Percentiles rank a stretch among this genome's conserved stretches.
Evolutionary conservation across 2,888 invertebrate species (phyloP).

Genomic region (Pristionchus exspectatus): DNA sequence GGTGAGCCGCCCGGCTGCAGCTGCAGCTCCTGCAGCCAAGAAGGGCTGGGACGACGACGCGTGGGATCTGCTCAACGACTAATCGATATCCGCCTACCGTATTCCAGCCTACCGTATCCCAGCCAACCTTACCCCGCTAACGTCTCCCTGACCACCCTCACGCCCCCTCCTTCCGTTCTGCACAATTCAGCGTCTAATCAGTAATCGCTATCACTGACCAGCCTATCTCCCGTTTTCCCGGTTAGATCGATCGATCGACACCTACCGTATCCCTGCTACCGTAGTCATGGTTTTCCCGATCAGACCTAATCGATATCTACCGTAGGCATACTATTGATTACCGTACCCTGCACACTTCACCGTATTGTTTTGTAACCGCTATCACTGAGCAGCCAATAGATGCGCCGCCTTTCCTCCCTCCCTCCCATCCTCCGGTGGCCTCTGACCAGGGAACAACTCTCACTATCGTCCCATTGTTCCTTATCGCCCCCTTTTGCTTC

Average conservation of each 20-base stretch:
- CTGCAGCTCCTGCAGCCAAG: not conserved
- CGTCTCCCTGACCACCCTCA: too few relatives aligned
- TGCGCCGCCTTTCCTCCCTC: not conserved
- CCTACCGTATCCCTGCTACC: too few relatives aligned
- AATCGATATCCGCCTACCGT: not conserved
- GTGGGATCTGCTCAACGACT: constrained; percentile 77
- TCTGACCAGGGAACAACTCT: not conserved
- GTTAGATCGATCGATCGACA: too few relatives aligned
- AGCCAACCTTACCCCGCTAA: not conserved
- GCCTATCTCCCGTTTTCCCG: not conserved
- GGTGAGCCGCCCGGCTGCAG: constrained; percentile 30
- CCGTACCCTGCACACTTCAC: too few relatives aligned
- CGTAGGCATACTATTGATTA: too few relatives aligned
- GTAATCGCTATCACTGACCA: not conserved
- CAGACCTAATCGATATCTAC: too few relatives aligned
- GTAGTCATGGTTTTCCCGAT: too few relatives aligned
- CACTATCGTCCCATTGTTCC: constrained; percentile 21
- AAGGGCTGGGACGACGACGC: constrained; percentile 76
- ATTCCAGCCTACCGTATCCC: not conserved
- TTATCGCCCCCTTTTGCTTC: not conserved
- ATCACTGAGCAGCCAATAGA: not conserved
- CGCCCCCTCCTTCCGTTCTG: too few relatives aligned
- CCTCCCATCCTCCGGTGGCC: not conserved
- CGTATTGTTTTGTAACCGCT: not conserved
- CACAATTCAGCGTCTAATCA: too few relatives aligned